Evolutionary conservation across 2,113 vertebrate genomes (phyloP).

Genomic region (Tiliqua scincoides): DNA sequence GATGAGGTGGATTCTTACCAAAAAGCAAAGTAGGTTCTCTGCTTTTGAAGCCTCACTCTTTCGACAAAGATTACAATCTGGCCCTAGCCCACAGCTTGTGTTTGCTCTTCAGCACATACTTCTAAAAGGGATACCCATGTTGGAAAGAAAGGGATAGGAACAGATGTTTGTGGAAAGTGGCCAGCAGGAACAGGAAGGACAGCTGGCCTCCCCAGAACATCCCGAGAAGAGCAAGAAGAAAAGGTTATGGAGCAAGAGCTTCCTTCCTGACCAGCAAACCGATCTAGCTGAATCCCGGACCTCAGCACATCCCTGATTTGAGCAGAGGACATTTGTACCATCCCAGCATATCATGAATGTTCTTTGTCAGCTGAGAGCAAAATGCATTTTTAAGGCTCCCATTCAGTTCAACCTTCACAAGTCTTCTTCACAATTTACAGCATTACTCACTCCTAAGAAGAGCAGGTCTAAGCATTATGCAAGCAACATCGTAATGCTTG

Average conservation of each 20-base stretch:
- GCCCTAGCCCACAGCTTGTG: background rate
- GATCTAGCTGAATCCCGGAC: background rate
- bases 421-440: background rate
- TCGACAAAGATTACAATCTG: background rate
- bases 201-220: background rate
- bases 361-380: background rate
- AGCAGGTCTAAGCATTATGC: background rate
- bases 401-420: background rate
- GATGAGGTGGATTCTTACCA: background rate
- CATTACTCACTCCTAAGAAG: background rate
- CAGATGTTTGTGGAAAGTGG: background rate
- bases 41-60: background rate
- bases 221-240: background rate
- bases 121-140: background rate
- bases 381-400: background rate
- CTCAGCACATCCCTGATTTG: background rate
- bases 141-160: background rate
- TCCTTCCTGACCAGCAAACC: too few relatives aligned
- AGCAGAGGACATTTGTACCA: background rate
- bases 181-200: background rate
- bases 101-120: background rate
- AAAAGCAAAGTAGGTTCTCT: background rate
- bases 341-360: background rate
- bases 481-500: background rate
- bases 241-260: background rate